Percentiles rank a stretch among this genome's conserved stretches.
phyloP scores from a whole-genome alignment of 2,888 invertebrate species.

The Dilophus febrilis region DNA sequence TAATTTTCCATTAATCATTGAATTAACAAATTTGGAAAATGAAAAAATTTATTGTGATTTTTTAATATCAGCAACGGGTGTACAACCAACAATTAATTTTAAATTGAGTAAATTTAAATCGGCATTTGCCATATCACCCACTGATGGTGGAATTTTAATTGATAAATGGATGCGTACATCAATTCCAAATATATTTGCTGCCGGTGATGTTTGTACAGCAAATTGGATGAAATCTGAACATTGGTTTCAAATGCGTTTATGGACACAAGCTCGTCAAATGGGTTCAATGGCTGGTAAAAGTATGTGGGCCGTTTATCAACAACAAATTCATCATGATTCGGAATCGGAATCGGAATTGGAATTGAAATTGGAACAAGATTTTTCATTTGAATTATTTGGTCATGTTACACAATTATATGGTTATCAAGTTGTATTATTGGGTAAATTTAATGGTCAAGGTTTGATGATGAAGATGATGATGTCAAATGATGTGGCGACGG shows the following conservation, averaged over 20 bases:
- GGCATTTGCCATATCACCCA: too few species aligned
- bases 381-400: conserved; percentile 93
- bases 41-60: conserved; percentile 67
- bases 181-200: conserved; percentile 66
- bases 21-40: conserved; percentile 59
- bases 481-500: too few species aligned
- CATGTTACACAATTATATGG: conserved; percentile 94
- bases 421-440: conserved; percentile 78
- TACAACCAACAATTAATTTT: conserved; percentile 49
- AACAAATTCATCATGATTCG: too few species aligned
- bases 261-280: conserved; percentile 98
- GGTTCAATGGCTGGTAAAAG: conserved; percentile 83
- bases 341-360: neutral
- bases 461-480: too few species aligned
- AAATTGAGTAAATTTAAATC: conserved; percentile 32
- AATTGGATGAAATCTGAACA: conserved; percentile 58
- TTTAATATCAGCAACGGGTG: conserved; percentile 91
- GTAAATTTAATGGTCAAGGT: conserved; percentile 85
- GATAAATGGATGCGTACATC: conserved; percentile 75
- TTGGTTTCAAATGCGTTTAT: conserved; percentile 90
- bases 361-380: conserved; percentile 53
- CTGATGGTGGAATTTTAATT: conserved; percentile 73
- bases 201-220: conserved; percentile 87
- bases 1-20: conserved; percentile 52
- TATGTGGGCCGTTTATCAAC: conserved; percentile 48